A percentile compares a stretch with the other conserved stretches of the same genome.
phyloP scores from a whole-genome alignment of 2,888 invertebrate genomes.

The Argyra leucocephala region DNA sequence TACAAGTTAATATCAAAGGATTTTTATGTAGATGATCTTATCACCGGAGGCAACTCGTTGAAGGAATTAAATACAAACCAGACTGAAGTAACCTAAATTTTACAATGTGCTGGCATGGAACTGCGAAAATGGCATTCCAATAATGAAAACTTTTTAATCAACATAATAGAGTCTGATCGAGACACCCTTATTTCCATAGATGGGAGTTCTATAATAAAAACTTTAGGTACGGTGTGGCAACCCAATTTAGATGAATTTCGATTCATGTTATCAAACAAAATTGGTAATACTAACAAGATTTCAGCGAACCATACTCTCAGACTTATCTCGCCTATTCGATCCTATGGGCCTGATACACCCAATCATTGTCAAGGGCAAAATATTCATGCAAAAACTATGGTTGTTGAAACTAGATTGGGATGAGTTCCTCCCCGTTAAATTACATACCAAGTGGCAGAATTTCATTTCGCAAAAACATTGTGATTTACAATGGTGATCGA shows the following conservation, averaged over 20 bases:
- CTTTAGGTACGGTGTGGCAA: slow-evolving; percentile 20
- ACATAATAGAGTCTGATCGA: background rate
- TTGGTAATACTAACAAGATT: background rate
- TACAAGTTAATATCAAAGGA: background rate
- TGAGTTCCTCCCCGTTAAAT: slow-evolving; percentile 19
- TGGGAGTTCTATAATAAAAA: slow-evolving; percentile 16
- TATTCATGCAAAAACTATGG: slow-evolving; percentile 21
- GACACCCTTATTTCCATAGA: background rate
- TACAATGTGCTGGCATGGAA: background rate
- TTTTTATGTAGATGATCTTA: slow-evolving; percentile 7
- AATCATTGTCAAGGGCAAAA: slow-evolving; percentile 20
- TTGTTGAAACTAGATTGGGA: slow-evolving; percentile 19
- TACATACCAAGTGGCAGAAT: slow-evolving; percentile 16
- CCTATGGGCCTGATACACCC: slow-evolving; percentile 21
- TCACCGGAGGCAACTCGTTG: background rate
- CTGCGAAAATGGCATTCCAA: background rate
- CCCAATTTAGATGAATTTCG: slow-evolving; percentile 14
- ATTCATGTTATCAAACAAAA: background rate
- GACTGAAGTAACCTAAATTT: background rate
- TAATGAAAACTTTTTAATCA: background rate
- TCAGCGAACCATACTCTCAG: slow-evolving; percentile 17
- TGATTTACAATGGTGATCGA: no score
- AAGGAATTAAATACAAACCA: background rate
- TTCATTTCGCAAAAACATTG: no score
- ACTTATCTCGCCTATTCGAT: slow-evolving; percentile 19